Percentiles rank a stretch among this genome's conserved stretches.
These are phyloP conservation scores for Lithobates sylvaticus DNA, from an alignment of 2,797 vertebrate species.

Conservation along the genomic window DNA sequence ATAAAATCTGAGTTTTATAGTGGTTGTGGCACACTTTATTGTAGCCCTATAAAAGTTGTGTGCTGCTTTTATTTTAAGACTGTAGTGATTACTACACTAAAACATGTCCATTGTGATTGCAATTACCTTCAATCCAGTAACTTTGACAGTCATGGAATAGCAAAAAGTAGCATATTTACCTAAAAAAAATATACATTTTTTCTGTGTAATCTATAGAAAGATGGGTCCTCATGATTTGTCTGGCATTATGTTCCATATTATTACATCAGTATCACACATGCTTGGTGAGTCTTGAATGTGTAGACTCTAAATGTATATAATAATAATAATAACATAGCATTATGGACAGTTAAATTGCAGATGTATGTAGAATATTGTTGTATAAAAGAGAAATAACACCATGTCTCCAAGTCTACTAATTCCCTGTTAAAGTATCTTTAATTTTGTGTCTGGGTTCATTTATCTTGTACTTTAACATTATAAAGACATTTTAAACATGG, in stretches of 20 bases:
- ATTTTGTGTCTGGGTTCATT: no score
- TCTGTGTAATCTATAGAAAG: neutral
- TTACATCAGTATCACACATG: neutral
- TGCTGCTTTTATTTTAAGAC: slow-evolving; percentile 32
- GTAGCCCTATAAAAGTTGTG: slow-evolving; percentile 23
- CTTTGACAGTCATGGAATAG: neutral
- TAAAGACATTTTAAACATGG: no score
- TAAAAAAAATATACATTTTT: neutral
- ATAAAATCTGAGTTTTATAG: slow-evolving; percentile 36
- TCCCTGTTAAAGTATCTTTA: no score
- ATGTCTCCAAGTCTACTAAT: no score
- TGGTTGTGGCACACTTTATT: slow-evolving; percentile 37
- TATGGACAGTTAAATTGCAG: neutral
- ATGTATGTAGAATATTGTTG: no score
- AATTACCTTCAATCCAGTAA: neutral
- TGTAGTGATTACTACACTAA: neutral
- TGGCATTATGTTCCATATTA: neutral
- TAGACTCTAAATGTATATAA: no score
- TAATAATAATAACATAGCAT: no score
- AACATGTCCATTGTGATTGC: slow-evolving; percentile 2
- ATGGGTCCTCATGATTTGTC: neutral
- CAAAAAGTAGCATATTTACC: neutral
- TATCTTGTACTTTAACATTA: no score
- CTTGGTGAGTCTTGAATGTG: no score
- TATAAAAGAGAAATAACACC: no score